Conservation (phyloP, 2,888 invertebrate genomes). For the Caenorhabditis becei region DNA sequence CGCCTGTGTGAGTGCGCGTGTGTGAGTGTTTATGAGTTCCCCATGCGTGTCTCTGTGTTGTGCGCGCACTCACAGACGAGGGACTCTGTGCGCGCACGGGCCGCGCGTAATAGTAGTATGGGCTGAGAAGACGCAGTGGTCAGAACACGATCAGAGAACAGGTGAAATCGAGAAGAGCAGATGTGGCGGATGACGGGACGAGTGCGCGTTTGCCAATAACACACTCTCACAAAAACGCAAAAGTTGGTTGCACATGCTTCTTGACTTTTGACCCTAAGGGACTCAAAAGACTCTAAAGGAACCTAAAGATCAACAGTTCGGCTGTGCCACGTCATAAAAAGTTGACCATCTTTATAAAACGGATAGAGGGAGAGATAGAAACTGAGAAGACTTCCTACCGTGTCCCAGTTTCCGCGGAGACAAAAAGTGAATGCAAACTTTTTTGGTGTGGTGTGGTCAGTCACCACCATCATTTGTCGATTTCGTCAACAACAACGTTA, state of each 20-base stretch:
- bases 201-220: constrained; percentile 56
- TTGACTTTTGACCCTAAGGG: constrained; percentile 7
- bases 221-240: constrained; percentile 21
- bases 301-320: not conserved
- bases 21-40: constrained; percentile 56
- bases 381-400: too few relatives aligned
- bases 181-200: constrained; percentile 23
- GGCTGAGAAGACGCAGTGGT: constrained; percentile 38
- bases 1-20: constrained; percentile 13
- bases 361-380: not conserved
- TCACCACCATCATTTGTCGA: constrained; percentile 6
- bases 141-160: constrained; percentile 56
- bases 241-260: constrained; percentile 32
- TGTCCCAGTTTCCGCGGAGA: too few relatives aligned
- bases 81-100: not conserved
- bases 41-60: constrained; percentile 5
- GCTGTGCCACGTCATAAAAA: not conserved
- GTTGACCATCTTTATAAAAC: not conserved
- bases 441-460: constrained; percentile 1
- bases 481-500: constrained; percentile 18
- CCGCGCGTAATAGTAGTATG: constrained; percentile 46
- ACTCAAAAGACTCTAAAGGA: too few relatives aligned
- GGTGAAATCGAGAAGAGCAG: constrained; percentile 63
- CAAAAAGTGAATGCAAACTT: not conserved
- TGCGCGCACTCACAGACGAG: constrained; percentile 24